A percentile compares a stretch with the other conserved stretches of the same genome.
phyloP scores from a whole-genome alignment of 2,797 vertebrate genomes.

The Lindbergichthys nudifrons region DNA sequence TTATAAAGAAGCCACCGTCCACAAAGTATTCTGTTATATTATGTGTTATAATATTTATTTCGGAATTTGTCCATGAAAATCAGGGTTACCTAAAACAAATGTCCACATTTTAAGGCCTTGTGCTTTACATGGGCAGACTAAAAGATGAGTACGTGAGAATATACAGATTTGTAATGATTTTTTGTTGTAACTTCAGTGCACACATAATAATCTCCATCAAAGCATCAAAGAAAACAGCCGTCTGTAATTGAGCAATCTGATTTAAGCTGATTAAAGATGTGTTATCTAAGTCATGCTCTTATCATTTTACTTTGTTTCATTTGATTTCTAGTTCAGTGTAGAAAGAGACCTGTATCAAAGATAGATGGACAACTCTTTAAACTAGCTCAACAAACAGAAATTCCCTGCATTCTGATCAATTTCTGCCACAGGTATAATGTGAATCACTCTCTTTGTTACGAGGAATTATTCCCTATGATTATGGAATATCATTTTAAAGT shows the following conservation, averaged over 20 bases:
- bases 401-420: background rate
- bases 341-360: background rate
- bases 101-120: too few species aligned
- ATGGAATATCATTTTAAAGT: background rate
- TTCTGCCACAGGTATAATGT: background rate
- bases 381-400: background rate
- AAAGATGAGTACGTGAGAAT: too few species aligned
- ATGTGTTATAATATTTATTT: background rate
- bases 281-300: background rate
- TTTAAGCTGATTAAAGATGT: slow-evolving; percentile 2
- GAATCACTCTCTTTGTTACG: too few species aligned
- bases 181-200: background rate
- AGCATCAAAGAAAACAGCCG: background rate
- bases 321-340: slow-evolving; percentile 7
- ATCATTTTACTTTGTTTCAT: background rate
- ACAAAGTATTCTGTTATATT: background rate
- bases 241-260: background rate
- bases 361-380: background rate
- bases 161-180: too few species aligned
- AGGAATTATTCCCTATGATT: background rate
- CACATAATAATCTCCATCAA: background rate
- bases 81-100: background rate
- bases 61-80: background rate
- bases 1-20: background rate
- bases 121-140: too few species aligned